Evolutionary conservation across 1,140 invertebrate genomes (phyloP), one percentile per base, ranked within the genome.

Genomic region (Idris sp.): DNA sequence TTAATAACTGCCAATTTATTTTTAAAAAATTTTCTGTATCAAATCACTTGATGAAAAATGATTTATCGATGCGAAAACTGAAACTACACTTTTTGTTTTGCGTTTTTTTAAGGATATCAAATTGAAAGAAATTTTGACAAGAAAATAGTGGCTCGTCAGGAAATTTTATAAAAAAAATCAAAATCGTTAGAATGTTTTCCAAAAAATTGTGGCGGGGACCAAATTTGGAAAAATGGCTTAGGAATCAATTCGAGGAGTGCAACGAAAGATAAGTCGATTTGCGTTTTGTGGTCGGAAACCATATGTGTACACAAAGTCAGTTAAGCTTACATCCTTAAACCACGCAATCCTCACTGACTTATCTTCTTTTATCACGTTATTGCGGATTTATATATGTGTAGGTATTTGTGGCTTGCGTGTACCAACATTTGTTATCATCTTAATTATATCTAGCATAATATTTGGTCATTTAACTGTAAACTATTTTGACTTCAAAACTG

Each of bases 321-420:
- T 72, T 72, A 62, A 72, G 68, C 68, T 72, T 62, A 72, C 43
- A 46, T 56, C 38, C 43, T 72, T 72, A 72, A 72, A 58, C 58
- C 35, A 26, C 28, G 40, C 49, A 61, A 62, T 72, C 58, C 64
- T 58, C 44, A 58, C 26, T 25, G 58, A 69, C 64, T 62, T 62
- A 56, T 68, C 51, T 58, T 67, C 58, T 75, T 64, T 62, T 75
- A 64, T 69, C 51, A 38, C 44, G 33, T 64, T 68, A 36, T 64
- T 26, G 7, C 51, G 41, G 16, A 61, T 67, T 56, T 67, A 35
- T 59, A 46, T 46, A 30, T 62, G 18, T 46, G 49, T 49, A 56
- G 36, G 11, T 35, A 40, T 4, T 40, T 26, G 22, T 35, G 8
- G 13, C 16, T 14, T 53, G 6, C n/a, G 25, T 13, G n/a, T 19